Base-by-base conservation (phyloP, 2,797 vertebrate genomes). In the Karalla daura region DNA sequence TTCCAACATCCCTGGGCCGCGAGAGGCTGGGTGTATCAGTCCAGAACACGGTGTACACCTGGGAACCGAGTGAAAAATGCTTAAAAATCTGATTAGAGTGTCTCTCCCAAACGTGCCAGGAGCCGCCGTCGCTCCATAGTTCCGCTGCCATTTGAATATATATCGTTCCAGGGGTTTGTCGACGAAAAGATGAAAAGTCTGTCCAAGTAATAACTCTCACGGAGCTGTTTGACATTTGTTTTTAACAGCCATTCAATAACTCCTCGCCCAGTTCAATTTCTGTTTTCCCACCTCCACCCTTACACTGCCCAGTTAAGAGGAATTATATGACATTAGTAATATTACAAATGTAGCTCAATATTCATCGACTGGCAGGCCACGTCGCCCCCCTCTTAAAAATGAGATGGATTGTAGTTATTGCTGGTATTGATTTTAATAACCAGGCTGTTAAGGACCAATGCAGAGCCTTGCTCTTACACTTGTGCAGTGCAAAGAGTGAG, bases 401-500 rank as follows among this genome's bases (percentile, higher is more conserved):
- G 63, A 90, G 88, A 91, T 85, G 71, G 85, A 94, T 92, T 89
- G 88, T 86, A 83, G 85, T 93, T 93, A 93, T 93, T 92, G 88
- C 88, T 68, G 63, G 65, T 93, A 93, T 94, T 92, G 92, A 94
- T 93, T 93, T 94, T 90, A 92, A 92, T 90, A 92, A 91, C 84
- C 70, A 81, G 70, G 61, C 79, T 84, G 79, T 88, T 88, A 62
- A 76, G 76, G 73, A 70, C 73, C 65, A 59, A 47, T 76, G 65
- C 62, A 39, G 63, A 54, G 76, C 44, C 25, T 51, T 50, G 56
- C 63, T 83, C 58, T 30, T 58, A 60, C 82, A 69, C 47, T 44
- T 52, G 33, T 28, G 25, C 32, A 51, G n/a, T 25, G 40, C 45
- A 39, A 63, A 40, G 18, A 15, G 63, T 53, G 33, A 44, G 44